Evolutionary conservation across 2,888 invertebrate species (phyloP).

Genomic region (Neelides folsomi): DNA sequence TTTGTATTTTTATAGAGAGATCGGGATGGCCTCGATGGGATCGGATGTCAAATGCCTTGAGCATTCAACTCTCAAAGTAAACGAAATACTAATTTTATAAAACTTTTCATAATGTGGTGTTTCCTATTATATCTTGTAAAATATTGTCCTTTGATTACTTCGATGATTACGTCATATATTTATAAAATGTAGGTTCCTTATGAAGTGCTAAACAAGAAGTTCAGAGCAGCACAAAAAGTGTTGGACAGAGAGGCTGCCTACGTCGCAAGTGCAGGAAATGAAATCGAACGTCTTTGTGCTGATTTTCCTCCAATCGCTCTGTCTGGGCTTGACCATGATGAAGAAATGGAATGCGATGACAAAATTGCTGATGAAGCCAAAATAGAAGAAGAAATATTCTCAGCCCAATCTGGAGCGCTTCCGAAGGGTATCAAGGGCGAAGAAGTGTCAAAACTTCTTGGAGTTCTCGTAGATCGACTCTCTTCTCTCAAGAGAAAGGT

Average conservation of each 20-base stretch:
- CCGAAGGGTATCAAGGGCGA: slow-evolving; percentile 41
- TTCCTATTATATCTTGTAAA: background rate
- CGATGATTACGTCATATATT: background rate
- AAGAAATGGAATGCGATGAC: too few relatives aligned
- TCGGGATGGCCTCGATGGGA: slow-evolving; percentile 4
- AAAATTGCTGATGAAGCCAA: too few relatives aligned
- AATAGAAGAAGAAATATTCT: too few relatives aligned
- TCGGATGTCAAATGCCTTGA: slow-evolving; percentile 79
- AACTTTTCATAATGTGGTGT: background rate
- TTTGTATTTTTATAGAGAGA: background rate
- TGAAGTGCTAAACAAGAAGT: slow-evolving; percentile 93
- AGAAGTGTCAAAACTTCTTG: slow-evolving; percentile 66
- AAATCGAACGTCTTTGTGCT: slow-evolving; percentile 62
- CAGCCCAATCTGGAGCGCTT: too few relatives aligned
- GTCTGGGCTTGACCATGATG: too few relatives aligned
- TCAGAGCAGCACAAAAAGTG: slow-evolving; percentile 84
- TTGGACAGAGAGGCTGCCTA: slow-evolving; percentile 85
- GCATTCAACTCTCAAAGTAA: slow-evolving; percentile 85
- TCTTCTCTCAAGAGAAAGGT: slow-evolving; percentile 78
- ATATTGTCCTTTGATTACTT: background rate
- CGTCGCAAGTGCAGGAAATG: slow-evolving; percentile 62
- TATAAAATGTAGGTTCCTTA: slow-evolving; percentile 90
- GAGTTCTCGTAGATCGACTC: slow-evolving; percentile 76
- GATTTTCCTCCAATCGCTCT: slow-evolving; percentile 34
- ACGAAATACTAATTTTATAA: background rate